A percentile compares a stretch with the other conserved stretches of the same genome.
These are phyloP conservation scores for Saccopteryx bilineata DNA, from an alignment of 2,113 vertebrate species.

Conservation along the genomic window DNA sequence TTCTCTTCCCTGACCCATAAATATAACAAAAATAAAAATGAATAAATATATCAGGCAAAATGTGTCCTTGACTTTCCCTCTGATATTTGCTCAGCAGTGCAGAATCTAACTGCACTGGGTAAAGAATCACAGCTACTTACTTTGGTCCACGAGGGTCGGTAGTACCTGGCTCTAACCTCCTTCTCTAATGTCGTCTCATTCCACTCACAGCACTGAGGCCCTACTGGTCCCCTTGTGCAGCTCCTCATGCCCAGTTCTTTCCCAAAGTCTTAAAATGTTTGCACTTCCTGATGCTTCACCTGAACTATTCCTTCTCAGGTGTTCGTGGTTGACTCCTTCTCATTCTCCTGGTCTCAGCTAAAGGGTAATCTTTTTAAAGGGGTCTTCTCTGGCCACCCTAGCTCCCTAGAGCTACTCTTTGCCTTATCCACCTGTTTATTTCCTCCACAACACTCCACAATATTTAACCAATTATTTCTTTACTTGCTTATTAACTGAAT, in stretches of 20 bases:
- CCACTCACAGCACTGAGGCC: fast-evolving
- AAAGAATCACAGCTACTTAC: background rate
- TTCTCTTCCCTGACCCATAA: constrained; percentile 34
- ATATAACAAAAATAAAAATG: constrained; percentile 53
- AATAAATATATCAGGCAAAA: background rate
- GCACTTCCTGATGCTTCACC: background rate
- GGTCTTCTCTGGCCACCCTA: background rate
- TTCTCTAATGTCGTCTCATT: background rate
- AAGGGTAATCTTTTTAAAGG: background rate
- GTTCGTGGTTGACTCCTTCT: background rate
- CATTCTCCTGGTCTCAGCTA: background rate
- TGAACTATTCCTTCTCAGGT: background rate
- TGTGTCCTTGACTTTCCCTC: background rate
- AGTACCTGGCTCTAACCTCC: background rate
- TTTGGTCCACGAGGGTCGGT: background rate
- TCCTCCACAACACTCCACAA: background rate
- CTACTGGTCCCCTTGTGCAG: fast-evolving
- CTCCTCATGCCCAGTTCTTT: background rate
- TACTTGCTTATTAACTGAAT: background rate
- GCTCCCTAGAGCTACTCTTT: background rate
- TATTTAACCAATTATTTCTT: background rate
- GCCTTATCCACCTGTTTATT: background rate
- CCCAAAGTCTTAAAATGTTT: background rate
- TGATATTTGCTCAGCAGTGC: background rate
- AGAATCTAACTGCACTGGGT: background rate